Conservation (phyloP, 2,888 invertebrate species). For the Conistra vaccinii region DNA sequence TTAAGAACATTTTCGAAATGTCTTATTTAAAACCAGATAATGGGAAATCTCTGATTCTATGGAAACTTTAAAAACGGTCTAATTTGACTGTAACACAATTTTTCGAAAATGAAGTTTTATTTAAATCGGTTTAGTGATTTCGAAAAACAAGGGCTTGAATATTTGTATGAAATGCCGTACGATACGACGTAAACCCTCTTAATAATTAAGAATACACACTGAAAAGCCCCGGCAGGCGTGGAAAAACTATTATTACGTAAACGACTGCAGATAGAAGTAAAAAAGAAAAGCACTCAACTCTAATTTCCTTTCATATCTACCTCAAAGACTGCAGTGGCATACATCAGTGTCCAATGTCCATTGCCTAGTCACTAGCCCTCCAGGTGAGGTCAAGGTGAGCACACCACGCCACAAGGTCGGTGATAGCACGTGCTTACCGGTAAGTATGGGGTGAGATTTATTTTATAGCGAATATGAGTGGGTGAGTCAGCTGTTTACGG, state of each 20-base stretch:
- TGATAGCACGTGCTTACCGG: conserved; percentile 32
- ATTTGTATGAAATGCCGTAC: no score
- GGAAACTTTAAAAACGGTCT: no score
- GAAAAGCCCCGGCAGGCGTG: neutral
- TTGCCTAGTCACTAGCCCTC: conserved; percentile 30
- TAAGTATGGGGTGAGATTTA: conserved; percentile 27
- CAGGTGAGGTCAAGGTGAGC: conserved; percentile 51
- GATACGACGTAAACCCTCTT: no score
- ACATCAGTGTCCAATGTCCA: conserved; percentile 44
- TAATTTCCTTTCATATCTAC: conserved; percentile 24
- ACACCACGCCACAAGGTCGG: conserved; percentile 45
- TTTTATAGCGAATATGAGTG: conserved; percentile 7
- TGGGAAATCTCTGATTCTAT: no score
- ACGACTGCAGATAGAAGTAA: neutral
- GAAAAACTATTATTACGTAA: neutral
- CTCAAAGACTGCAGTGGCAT: conserved; percentile 49
- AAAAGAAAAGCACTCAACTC: neutral
- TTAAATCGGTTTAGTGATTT: no score
- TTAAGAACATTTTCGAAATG: no score
- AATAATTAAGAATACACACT: neutral
- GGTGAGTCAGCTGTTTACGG: conserved; percentile 32
- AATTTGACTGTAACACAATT: no score
- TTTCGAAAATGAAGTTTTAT: no score
- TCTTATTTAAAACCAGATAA: no score
- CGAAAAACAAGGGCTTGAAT: no score